phyloP scores from a whole-genome alignment of 2,797 vertebrate genomes.

The Pseudocheirus occidentalis region DNA sequence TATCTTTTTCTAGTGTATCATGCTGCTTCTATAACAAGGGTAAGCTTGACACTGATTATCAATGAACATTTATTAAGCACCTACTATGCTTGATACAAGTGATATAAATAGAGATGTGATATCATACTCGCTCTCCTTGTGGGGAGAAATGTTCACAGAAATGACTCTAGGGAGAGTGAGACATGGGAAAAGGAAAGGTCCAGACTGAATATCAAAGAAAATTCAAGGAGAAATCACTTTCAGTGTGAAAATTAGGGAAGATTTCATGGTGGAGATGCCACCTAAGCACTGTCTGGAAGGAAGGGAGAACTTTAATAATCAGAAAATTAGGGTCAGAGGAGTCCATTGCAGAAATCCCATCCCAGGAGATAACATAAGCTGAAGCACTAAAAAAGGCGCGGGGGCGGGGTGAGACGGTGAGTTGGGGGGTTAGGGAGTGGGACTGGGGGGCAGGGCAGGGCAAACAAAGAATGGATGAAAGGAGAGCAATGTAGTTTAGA shows the following conservation, averaged over 20 bases:
- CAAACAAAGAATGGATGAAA: neutral
- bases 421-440: too few species aligned
- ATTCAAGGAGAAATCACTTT: neutral
- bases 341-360: neutral
- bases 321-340: neutral
- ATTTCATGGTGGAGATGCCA: neutral
- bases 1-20: neutral
- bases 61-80: neutral
- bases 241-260: neutral
- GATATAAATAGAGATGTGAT: neutral
- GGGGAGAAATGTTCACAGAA: neutral
- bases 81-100: neutral
- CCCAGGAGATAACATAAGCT: neutral
- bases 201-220: neutral
- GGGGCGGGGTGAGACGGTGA: too few species aligned
- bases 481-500: neutral
- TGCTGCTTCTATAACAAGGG: neutral
- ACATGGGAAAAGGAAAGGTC: neutral
- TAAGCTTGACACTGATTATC: neutral
- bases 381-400: neutral
- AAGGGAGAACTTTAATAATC: neutral
- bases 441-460: neutral
- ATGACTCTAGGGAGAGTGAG: neutral
- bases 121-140: neutral
- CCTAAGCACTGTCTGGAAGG: neutral